Evolutionary conservation across 2,113 vertebrate genomes (phyloP).

Genomic region (Zootoca vivipara): DNA sequence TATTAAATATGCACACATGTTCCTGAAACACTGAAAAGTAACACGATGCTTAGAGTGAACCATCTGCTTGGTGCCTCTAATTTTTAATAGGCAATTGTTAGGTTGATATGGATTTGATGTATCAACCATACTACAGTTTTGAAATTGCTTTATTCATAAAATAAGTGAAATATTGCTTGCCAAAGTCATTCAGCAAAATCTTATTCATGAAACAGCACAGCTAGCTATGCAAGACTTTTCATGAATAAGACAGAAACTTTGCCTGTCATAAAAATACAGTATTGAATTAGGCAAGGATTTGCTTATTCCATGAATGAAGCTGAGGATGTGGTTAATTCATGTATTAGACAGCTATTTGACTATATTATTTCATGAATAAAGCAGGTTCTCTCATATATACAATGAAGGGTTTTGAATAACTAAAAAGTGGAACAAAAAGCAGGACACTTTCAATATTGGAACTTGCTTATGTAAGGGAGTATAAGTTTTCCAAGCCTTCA

Average conservation of each 20-base stretch:
- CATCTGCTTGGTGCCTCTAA: neutral
- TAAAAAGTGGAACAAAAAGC: neutral
- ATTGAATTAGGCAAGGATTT: neutral
- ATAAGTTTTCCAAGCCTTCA: neutral
- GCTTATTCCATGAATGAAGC: neutral
- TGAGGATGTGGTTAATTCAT: neutral
- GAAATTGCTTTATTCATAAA: neutral
- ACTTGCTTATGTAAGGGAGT: neutral
- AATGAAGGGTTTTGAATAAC: neutral
- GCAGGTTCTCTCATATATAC: neutral
- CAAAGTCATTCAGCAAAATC: neutral
- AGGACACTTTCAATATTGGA: no score
- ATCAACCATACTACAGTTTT: neutral
- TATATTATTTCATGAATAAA: neutral
- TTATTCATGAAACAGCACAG: neutral
- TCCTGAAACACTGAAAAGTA: neutral
- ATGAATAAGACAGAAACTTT: neutral
- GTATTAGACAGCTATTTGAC: neutral
- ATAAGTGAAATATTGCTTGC: neutral
- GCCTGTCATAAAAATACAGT: no score
- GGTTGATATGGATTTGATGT: neutral
- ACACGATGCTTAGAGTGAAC: neutral
- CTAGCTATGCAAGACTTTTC: neutral
- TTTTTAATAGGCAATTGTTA: constrained; percentile 1
- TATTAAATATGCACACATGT: neutral